Base-by-base conservation (phyloP, 2,797 vertebrate genomes). In the Spinus olivaceus region DNA sequence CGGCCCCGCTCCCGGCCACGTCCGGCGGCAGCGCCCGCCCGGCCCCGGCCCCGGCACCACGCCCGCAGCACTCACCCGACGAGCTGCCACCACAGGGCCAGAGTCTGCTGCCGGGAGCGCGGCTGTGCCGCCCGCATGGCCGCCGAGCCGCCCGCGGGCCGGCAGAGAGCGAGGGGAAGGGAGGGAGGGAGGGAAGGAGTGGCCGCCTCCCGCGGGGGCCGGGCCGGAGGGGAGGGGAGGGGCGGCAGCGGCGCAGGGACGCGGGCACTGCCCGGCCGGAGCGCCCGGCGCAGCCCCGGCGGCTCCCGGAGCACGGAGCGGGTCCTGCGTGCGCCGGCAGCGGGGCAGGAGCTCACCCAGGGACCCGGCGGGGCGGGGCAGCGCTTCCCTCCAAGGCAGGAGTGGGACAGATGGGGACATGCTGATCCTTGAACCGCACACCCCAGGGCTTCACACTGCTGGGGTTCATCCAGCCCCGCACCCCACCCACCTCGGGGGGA, bases 361-460 rank as follows among this genome's bases (percentile, higher is more conserved):
- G 15, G 16, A 9, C 1, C 11, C 39, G 13, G 21, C 17, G 22
- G 33, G 56, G 8, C 15, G 6, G 32, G 30, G 4, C 21, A 9
- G 54, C 37, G 22, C 47, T 27, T 41, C 22, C 28, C 35, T 27
- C 35, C 0, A 20, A 3, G 30, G 2, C 64, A 16, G 30, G 2
- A 8, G 6, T 1, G 37, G 23, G 18, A 41, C 14, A 2, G 1
- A 14, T 8, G 19, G 57, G 67, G 27, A 51, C 46, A 30, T 30
- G 35, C 69, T 35, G 37, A 0, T 0, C 15, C 7, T 27, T 10
- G 22, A 42, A 5, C 27, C 6, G 0, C 8, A 8, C 5, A 3
- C 5, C 33, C 5, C n/a, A 0, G 37, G 3, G 33, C 1, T 12
- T 30, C 23, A 1, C 12, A 4, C 8, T 6, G 39, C 33, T n/a